Base-by-base conservation (phyloP, 53 echinoderm and acorn worm species). In the Pentamera pediparva region DNA sequence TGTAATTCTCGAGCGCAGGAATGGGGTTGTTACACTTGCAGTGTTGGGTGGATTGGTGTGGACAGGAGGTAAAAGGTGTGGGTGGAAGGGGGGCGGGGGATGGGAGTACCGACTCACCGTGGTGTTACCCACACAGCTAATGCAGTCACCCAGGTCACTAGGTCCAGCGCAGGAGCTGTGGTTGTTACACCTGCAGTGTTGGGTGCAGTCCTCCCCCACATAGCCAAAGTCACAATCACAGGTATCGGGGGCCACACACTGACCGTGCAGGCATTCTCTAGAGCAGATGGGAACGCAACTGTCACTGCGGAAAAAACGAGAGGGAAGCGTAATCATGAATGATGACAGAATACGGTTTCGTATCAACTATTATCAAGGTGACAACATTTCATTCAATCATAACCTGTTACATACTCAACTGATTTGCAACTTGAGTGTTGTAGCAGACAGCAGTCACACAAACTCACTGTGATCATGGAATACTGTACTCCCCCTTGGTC, bases 171-270 rank as follows among this genome's bases (percentile, higher is more conserved):
- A 98, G 20, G 84, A 75, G 24, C 88, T 88, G 73, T 92, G 91
- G n/a, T 88, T 84, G 43, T 98, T 98, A 59, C 98, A 98, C 28
- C 86, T 54, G 57, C 98, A 98, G 35, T 73, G 58, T 2, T 76
- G 63, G 54, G 69, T 57, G 65, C 98, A 98, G 81, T 85, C 76
- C 4, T 76, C 54, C 3, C 89, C 91, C 11, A 85, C 86, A 34
- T 83, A 92, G 18, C 98, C 89, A 38, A 89, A 84, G 37, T 81
- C 49, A 59, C 98, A 98, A 32, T 63, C 45, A 60, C 98, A 98
- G 10, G 75, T 35, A 37, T 92, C 78, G 5, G 90, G 95, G 7
- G 70, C 57, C 15, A 95, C 35, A 52, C 90, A 95, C 7, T 53
- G 27, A 3, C 95, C 90, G 20, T 85, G 69, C 12, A 39, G 59